Base-by-base conservation (phyloP, 1,140 invertebrate genomes). In the Vollenhovia emeryi region DNA sequence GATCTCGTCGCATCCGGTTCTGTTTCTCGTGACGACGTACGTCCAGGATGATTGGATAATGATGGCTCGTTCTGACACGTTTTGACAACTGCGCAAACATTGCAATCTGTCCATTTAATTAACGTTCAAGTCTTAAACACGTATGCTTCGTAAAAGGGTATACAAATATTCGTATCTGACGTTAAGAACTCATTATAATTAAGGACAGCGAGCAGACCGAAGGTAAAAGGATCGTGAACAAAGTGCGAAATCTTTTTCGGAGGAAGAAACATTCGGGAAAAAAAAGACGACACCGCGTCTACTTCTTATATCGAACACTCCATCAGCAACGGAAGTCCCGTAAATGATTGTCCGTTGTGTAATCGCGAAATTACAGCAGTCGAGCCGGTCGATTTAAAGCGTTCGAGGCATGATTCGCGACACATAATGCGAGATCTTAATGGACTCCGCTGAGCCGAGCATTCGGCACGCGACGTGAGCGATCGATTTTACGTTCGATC, bases 401-500 rank as follows among this genome's bases (percentile, higher is more conserved):
- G 50, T 80, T 45, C 57, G 43, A 45, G 50, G 40, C 64, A 55
- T 55, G 62, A 80, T 71, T 80, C 66, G 66, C 50, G 78, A 73
- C 66, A 80, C 76, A 57, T 82, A 82, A 82, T 73, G 66, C 30
- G 50, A 71, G 78, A 33, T 82, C 66, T 71, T 82, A 82, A 82
- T 73, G 66, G 78, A 73, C 78, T 73, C 36, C 50, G 66, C 36
- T 73, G 78, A 80, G 36, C 18, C 21, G 13, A 43, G 48, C 50
- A 7, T 80, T 82, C 66, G 66, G 66, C 50, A 82, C 66, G 66
- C 66, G 66, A 71, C 36, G 78, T 71, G 50, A 71, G 24, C 78
- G 78, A 80, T 80, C 64, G 66, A 80, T 80, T 80, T 71, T 80
- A 80, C 50, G 50, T 80, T 80, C 78, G 66, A 80, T 82, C 78